Evolutionary conservation across 2,888 invertebrate species (phyloP).

Genomic region (Flexamia atlantica): DNA sequence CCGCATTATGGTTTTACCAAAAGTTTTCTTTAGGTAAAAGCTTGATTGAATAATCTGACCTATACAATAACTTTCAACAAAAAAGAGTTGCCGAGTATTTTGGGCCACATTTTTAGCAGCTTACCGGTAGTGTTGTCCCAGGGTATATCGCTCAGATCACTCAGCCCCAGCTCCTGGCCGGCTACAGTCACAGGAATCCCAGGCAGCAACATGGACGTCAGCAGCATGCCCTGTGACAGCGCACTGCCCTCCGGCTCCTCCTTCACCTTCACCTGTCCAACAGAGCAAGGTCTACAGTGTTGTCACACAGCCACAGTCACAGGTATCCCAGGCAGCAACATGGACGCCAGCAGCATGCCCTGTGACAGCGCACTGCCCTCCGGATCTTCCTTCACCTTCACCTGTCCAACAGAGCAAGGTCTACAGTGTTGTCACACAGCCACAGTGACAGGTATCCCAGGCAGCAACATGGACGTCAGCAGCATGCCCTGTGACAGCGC

Average conservation of each 20-base stretch:
- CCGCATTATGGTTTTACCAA: too few species aligned
- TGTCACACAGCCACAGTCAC: too few species aligned
- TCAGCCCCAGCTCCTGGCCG: slow-evolving; percentile 77
- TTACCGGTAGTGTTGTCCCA: slow-evolving; percentile 59
- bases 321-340: too few species aligned
- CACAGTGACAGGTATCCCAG: too few species aligned
- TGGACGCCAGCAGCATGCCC: slow-evolving; percentile 61
- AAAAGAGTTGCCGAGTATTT: too few species aligned
- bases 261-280: slow-evolving; percentile 8
- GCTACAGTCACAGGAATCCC: slow-evolving; percentile 84
- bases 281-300: neutral
- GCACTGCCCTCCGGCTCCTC: slow-evolving; percentile 29
- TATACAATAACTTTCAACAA: too few species aligned
- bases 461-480: slow-evolving; percentile 63
- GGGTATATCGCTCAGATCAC: slow-evolving; percentile 68
- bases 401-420: too few species aligned
- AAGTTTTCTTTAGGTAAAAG: too few species aligned
- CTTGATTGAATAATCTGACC: too few species aligned
- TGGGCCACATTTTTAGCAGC: too few species aligned
- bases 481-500: slow-evolving; percentile 44
- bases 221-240: slow-evolving; percentile 53
- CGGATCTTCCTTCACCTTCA: neutral
- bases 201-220: slow-evolving; percentile 66
- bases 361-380: neutral
- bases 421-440: too few species aligned